A percentile compares a stretch with the other conserved stretches of the same genome.
These are phyloP conservation scores for Acanthornis magna DNA, from an alignment of 2,797 vertebrate species.

Conservation along the genomic window DNA sequence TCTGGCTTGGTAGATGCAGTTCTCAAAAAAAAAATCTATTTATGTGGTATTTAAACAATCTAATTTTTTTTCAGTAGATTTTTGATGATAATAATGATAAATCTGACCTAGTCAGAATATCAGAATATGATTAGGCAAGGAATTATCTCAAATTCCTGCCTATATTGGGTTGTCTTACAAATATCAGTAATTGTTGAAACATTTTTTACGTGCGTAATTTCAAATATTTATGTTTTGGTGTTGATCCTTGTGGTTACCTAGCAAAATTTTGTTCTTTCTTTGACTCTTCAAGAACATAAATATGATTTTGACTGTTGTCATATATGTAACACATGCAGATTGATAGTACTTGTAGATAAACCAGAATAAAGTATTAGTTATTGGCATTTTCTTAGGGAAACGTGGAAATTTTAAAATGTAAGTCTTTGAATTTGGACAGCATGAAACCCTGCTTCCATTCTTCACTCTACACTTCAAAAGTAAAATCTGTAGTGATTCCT, in stretches of 20 bases:
- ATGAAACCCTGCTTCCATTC: neutral
- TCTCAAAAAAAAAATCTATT: neutral
- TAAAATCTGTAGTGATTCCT: conserved; percentile 33
- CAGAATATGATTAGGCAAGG: neutral
- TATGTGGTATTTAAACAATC: neutral
- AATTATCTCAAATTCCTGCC: neutral
- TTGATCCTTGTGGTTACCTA: neutral
- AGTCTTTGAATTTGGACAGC: neutral
- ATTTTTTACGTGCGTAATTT: neutral
- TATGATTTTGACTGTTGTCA: neutral
- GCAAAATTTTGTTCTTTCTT: neutral
- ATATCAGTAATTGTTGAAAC: neutral
- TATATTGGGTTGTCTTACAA: neutral
- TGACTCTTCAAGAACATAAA: neutral
- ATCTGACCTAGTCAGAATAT: neutral
- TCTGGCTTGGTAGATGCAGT: neutral
- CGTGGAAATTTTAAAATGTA: neutral
- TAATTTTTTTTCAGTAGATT: neutral
- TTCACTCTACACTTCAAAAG: neutral
- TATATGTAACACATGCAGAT: neutral
- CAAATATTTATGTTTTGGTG: neutral
- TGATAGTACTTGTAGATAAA: neutral
- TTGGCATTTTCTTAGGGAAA: neutral
- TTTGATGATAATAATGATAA: neutral
- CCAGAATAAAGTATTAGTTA: neutral